phyloP scores from a whole-genome alignment of 2,888 invertebrate species.

The Nephrotoma guestfalica region DNA sequence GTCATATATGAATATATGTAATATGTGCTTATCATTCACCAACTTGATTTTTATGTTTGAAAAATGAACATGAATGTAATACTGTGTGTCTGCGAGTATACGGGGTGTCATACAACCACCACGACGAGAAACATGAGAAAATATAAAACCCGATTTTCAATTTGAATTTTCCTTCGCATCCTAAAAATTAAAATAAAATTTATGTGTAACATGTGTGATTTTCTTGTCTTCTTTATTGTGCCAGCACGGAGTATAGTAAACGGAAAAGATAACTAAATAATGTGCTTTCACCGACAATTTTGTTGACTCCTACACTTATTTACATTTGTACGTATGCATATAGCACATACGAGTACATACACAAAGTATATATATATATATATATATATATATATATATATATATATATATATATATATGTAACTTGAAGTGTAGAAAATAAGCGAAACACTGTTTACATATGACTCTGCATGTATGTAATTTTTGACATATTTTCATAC shows the following conservation, averaged over 20 bases:
- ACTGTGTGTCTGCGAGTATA: background rate
- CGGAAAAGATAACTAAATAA: background rate
- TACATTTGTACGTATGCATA: background rate
- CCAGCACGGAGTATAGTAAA: background rate
- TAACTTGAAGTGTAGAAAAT: background rate
- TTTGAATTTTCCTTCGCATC: background rate
- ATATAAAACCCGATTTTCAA: background rate
- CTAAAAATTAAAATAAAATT: background rate
- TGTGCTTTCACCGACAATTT: background rate
- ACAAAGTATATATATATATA: background rate
- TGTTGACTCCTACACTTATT: background rate
- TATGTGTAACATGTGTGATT: background rate
- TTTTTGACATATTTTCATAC: background rate
- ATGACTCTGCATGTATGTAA: background rate
- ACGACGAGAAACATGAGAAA: background rate
- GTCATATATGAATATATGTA: background rate
- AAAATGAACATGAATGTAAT: background rate
- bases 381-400: too few relatives aligned
- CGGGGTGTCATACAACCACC: background rate
- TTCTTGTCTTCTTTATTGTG: background rate
- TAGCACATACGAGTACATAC: too few relatives aligned
- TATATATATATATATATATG: too few relatives aligned
- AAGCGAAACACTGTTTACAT: background rate
- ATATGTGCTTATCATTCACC: background rate
- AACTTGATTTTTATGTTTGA: background rate